Conservation (phyloP, 2,888 invertebrate genomes). For the Drosophila anceps region DNA sequence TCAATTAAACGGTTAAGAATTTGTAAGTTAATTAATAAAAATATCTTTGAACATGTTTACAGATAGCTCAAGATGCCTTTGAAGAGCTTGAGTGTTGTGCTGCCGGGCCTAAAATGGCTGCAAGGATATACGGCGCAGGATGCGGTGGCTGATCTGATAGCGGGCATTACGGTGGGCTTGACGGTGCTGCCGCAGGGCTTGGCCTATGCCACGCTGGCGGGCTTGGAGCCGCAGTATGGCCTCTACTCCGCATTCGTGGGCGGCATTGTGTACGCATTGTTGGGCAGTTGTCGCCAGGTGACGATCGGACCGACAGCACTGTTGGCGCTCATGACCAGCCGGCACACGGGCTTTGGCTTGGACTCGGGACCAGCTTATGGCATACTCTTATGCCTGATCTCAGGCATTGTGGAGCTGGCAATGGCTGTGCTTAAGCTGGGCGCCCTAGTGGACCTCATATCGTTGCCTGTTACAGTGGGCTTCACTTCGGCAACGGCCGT, state of each 20-base stretch:
- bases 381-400: conserved; percentile 92
- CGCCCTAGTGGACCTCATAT: conserved; percentile 95
- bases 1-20: neutral
- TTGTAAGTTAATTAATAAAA: neutral
- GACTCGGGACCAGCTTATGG: conserved; percentile 90
- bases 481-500: conserved; percentile 97
- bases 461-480: conserved; percentile 94
- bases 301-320: conserved; percentile 96
- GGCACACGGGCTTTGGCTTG: conserved; percentile 86
- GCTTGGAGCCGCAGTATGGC: conserved; percentile 95
- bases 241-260: conserved; percentile 97
- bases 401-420: conserved; percentile 92
- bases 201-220: conserved; percentile 96
- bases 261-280: conserved; percentile 94
- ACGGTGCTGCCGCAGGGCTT: conserved; percentile 94
- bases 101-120: conserved; percentile 88
- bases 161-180: conserved; percentile 96
- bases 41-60: neutral
- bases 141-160: conserved; percentile 93
- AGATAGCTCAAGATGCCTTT: conserved; percentile 43
- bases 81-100: conserved; percentile 55
- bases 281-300: conserved; percentile 95
- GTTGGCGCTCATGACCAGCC: conserved; percentile 94
- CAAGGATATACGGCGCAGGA: conserved; percentile 91
- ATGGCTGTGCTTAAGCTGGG: conserved; percentile 94